Base-by-base conservation (phyloP, 2,888 invertebrate genomes). In the Galerucella calmariensis region DNA sequence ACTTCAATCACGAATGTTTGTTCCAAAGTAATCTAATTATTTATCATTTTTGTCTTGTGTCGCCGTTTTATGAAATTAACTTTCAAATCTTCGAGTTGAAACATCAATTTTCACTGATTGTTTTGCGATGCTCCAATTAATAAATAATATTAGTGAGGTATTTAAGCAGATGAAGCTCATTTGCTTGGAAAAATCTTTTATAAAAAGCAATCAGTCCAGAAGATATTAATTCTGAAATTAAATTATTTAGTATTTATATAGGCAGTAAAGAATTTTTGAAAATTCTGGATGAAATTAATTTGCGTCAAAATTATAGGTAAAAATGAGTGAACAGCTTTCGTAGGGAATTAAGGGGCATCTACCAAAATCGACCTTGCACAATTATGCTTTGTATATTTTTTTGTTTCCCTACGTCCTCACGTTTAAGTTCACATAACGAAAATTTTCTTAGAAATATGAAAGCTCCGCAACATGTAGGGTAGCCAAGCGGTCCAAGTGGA, bases 1-100 rank as follows among this genome's bases (percentile, higher is more conserved):
- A 80, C 80, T 81, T 79, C 80, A 81, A 81, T 81, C 81, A 81
- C 74, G 78, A 81, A 73, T 72, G 80, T 81, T 81, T 80, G 80
- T 63, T 79, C 76, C 74, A 74, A 79, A 78, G 78, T 80, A 79
- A 80, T 77, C 74, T 75, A 74, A 80, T 81, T 79, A 79, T 73
- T 73, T 73, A 75, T 73, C 72, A 70, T 75, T 74, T 74, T 69
- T 67, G 35, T 16, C 16, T 65, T 41, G 46, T 16, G 44, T 27
- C 16, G 46, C n/a, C 63, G 63, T 65, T 44, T 41, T 53, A 58
- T 63, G 46, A 44, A 44, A 35, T 44, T 65, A 44, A 46, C 46
- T 16, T 16, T 63, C 63, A 63, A 46, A 46, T 63, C 20, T 63
- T 20, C 9, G 16, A 65, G 46, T 46, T 44, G 8, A 46, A 20